phyloP scores from a whole-genome alignment of 2,113 vertebrate species.

The Hippocampus barbouri region DNA sequence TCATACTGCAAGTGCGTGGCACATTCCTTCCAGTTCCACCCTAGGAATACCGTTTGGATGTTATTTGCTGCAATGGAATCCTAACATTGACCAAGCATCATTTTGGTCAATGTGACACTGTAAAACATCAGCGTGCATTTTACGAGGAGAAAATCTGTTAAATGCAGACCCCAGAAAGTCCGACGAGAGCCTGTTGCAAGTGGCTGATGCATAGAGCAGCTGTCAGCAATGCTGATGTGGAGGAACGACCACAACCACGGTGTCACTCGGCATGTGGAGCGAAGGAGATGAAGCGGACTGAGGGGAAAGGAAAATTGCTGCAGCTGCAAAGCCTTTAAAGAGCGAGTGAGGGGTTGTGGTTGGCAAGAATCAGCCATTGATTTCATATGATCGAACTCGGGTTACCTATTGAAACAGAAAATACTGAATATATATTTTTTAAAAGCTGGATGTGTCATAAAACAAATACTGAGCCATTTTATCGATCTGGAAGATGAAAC shows the following conservation, averaged over 20 bases:
- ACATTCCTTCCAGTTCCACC: neutral
- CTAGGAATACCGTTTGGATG: neutral
- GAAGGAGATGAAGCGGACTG: neutral
- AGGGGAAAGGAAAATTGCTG: slow-evolving; percentile 2
- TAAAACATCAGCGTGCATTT: slow-evolving; percentile 14
- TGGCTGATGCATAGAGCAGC: slow-evolving; percentile 15
- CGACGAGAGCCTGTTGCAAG: neutral
- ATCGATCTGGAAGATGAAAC: neutral
- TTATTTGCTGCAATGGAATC: slow-evolving; percentile 6
- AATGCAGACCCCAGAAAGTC: neutral
- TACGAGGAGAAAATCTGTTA: slow-evolving; percentile 15
- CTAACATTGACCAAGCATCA: neutral
- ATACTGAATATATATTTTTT: neutral
- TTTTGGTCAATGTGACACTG: neutral
- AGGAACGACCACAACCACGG: slow-evolving; percentile 1
- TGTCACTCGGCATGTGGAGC: neutral
- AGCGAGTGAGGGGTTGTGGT: neutral
- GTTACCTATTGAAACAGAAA: neutral
- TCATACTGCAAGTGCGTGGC: neutral
- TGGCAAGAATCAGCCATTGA: neutral
- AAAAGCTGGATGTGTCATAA: neutral
- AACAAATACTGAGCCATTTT: neutral
- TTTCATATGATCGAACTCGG: neutral
- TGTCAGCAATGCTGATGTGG: slow-evolving; percentile 8
- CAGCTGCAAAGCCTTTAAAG: neutral